Base-by-base conservation (phyloP, 2,113 vertebrate species). In the Cephalopterus ornatus region DNA sequence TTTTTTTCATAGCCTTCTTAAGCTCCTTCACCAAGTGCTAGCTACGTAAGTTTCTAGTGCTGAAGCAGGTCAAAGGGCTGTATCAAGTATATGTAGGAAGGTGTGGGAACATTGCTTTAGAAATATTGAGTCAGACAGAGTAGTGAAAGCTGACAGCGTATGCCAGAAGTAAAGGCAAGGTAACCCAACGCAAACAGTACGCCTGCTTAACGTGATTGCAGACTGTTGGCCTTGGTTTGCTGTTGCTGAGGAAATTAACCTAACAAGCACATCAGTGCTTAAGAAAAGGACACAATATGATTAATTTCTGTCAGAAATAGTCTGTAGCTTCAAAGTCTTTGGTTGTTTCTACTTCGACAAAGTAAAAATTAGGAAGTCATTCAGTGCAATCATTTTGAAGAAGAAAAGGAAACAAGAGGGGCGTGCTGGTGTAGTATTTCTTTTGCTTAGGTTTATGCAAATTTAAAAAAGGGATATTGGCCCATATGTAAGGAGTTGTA, bases 51-150 rank as follows among this genome's bases (percentile, higher is more conserved):
- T 70, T 96, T 91, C 67, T 77, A 87, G 53, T 35, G 66, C 74
- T 88, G 89, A 89, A 90, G 55, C 63, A 62, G 95, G 88, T 93
- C 82, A 88, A 94, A 92, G 55, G 87, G 37, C 50, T 92, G 44
- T 83, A 85, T 49, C 70, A 89, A 92, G 80, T 47, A 1, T 70
- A 55, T 30, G 62, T 89, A 83, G 78, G 92, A 93, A 90, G 78
- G 81, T 92, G 88, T 92, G 58, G 42, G 85, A 91, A 88, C 74
- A 92, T 63, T 53, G 63, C 75, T 85, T 91, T 90, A 85, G 75
- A 94, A 96, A 83, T 70, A 66, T 6, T 88, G 71, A 89, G 78
- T 85, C 81, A 90, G 82, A 50, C 37, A 63, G 53, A 83, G 39
- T 71, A 82, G 74, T 83, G 93, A 95, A 21, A 79, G 30, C 66